phyloP scores from a whole-genome alignment of 1,140 invertebrate species.

The Oscheius sp. region DNA sequence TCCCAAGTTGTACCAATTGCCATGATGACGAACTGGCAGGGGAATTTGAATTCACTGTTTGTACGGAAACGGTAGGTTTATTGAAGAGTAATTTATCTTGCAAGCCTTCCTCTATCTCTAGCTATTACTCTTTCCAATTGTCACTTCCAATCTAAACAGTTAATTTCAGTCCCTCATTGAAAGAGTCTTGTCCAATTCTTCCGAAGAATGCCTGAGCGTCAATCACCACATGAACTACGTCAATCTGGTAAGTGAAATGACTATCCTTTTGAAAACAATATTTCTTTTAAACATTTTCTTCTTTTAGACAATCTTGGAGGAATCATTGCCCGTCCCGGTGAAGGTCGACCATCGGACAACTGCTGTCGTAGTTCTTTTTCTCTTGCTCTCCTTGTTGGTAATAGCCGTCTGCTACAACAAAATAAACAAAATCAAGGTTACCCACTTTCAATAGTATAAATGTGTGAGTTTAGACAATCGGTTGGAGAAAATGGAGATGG shows the following conservation, averaged over 20 bases:
- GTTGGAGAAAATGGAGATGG: constrained; percentile 1
- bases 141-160: too few relatives aligned
- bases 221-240: not conserved
- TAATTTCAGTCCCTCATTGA: too few relatives aligned
- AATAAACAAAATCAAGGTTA: not conserved
- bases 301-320: too few relatives aligned
- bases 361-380: not conserved
- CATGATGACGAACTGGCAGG: constrained; percentile 26
- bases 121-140: too few relatives aligned
- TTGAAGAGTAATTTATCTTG: too few relatives aligned
- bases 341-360: not conserved
- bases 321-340: too few relatives aligned
- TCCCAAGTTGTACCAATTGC: constrained; percentile 12
- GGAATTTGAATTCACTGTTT: constrained; percentile 10
- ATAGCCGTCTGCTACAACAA: not conserved
- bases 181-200: not conserved
- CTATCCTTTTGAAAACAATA: not conserved
- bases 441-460: too few relatives aligned
- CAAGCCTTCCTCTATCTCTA: too few relatives aligned
- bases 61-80: not conserved
- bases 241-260: not conserved
- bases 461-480: not conserved
- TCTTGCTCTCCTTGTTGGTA: not conserved
- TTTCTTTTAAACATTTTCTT: too few relatives aligned
- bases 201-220: not conserved